These are phyloP conservation scores for Gymnobelideus leadbeateri DNA, from an alignment of 2,113 vertebrate genomes.

Conservation along the genomic window DNA sequence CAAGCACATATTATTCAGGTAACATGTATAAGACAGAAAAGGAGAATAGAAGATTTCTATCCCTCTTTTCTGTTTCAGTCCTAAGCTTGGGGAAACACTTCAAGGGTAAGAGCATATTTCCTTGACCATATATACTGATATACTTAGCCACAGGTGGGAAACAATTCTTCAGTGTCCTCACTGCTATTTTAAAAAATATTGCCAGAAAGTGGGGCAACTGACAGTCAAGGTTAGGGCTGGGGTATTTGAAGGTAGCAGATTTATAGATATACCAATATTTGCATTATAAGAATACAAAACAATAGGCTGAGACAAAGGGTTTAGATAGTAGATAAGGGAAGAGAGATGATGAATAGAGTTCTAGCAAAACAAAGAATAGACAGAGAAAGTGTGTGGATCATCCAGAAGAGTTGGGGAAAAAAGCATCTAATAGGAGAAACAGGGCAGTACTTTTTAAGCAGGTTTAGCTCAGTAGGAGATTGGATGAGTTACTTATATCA, in stretches of 20 bases:
- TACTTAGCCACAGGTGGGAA: accelerated
- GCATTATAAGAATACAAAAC: not conserved
- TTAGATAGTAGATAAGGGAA: not conserved
- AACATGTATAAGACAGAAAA: not conserved
- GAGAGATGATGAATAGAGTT: not conserved
- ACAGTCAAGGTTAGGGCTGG: not conserved
- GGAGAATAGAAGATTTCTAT: not conserved
- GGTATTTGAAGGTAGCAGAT: not conserved
- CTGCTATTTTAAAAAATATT: not conserved
- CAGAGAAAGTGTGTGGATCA: not conserved
- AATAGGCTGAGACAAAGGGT: not conserved
- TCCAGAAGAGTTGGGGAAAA: not conserved
- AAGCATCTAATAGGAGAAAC: not conserved
- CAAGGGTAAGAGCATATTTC: not conserved
- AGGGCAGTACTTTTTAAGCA: not conserved
- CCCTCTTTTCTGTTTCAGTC: not conserved
- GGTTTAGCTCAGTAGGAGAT: not conserved
- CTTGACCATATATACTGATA: no score
- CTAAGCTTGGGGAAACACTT: not conserved
- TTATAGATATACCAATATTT: not conserved
- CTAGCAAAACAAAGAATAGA: not conserved
- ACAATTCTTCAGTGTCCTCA: no score
- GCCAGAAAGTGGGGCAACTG: not conserved
- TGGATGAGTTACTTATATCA: not conserved
- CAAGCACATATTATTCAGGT: not conserved